Percentiles rank a stretch among this genome's conserved stretches.
Conservation (phyloP, 2,888 invertebrate genomes). For the Caenorhabditis drosophilae region DNA sequence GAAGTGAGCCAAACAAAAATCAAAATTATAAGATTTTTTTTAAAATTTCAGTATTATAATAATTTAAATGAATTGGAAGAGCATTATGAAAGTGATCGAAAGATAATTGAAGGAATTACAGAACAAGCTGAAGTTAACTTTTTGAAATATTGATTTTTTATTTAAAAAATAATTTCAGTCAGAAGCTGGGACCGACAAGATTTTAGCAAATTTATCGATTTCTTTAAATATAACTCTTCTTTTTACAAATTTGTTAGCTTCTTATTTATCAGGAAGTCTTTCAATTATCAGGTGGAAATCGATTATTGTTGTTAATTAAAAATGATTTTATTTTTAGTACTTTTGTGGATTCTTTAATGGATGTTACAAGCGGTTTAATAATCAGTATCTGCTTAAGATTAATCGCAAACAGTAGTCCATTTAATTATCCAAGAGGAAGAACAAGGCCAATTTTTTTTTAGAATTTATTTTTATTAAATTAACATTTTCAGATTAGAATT, state of each 20-base stretch:
- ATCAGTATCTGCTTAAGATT: constrained; percentile 60
- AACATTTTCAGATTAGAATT: constrained; percentile 70
- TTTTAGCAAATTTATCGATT: constrained; percentile 55
- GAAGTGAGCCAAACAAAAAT: constrained; percentile 10
- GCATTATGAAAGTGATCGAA: constrained; percentile 42
- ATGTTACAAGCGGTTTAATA: constrained; percentile 71
- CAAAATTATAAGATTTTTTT: too few species aligned
- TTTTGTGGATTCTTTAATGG: constrained; percentile 72
- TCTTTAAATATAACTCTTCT: constrained; percentile 60
- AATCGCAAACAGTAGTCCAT: constrained; percentile 62
- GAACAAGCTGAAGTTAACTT: constrained; percentile 25
- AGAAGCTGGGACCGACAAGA: constrained; percentile 45
- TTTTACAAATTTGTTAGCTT: constrained; percentile 68
- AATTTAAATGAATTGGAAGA: constrained; percentile 39
- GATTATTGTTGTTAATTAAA: too few species aligned
- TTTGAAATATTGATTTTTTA: not conserved
- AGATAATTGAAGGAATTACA: constrained; percentile 32
- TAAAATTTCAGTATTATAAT: constrained; percentile 49
- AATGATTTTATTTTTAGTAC: too few species aligned
- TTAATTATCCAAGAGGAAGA: constrained; percentile 64
- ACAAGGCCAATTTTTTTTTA: constrained; percentile 26
- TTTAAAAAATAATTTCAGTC: constrained; percentile 21
- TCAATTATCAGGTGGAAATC: constrained; percentile 72
- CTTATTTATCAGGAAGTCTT: constrained; percentile 71
- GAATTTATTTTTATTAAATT: too few species aligned